phyloP scores from a whole-genome alignment of 1,140 invertebrate species.

The Cephus cinctus region DNA sequence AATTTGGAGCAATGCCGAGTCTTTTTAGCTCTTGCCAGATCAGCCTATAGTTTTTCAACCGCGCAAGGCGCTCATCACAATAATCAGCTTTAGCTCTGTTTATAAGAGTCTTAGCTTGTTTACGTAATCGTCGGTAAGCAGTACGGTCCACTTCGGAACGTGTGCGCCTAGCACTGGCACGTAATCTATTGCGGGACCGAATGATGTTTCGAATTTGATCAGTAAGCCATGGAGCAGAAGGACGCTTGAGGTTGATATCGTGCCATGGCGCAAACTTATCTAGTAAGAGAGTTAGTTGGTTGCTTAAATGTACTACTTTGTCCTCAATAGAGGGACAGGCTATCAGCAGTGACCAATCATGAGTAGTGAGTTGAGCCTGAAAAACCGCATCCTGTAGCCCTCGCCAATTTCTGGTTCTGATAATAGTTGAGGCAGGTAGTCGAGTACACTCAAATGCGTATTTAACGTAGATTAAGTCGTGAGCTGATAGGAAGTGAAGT shows the following conservation, averaged over 20 bases:
- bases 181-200: neutral
- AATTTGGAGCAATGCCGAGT: too few species aligned
- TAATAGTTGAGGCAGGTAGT: neutral
- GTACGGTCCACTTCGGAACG: too few species aligned
- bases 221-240: constrained; percentile 1
- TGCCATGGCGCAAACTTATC: neutral
- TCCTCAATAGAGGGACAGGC: neutral
- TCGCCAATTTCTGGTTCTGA: too few species aligned
- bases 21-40: too few species aligned
- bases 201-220: neutral
- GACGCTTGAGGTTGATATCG: neutral
- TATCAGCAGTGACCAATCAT: constrained; percentile 1
- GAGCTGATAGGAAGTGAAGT: neutral
- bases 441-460: neutral
- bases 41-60: neutral
- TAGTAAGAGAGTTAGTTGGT: neutral
- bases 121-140: neutral
- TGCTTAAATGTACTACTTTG: neutral
- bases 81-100: neutral
- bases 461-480: neutral
- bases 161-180: neutral
- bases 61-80: neutral
- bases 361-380: neutral
- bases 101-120: neutral
- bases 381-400: neutral